Conservation (phyloP, 1,140 invertebrate genomes). For the Hydropsyche tenuis region DNA sequence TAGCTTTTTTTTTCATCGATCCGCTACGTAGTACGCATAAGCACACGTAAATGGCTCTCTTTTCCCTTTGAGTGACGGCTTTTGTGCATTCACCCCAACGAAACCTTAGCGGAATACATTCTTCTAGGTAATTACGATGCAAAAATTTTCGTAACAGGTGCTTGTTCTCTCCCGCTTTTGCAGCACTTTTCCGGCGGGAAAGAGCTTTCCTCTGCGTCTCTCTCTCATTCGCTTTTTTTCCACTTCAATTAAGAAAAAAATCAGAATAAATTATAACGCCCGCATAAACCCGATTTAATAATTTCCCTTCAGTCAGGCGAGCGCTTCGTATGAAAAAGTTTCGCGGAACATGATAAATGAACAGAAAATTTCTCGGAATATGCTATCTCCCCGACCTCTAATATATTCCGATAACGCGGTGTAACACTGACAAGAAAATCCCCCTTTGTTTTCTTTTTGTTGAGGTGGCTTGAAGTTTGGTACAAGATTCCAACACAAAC, state of each 20-base stretch:
- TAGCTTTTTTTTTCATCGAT: neutral
- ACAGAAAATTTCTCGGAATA: slow-evolving; percentile 22
- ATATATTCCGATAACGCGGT: slow-evolving; percentile 20
- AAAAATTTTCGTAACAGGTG: slow-evolving; percentile 49
- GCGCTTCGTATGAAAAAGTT: slow-evolving; percentile 37
- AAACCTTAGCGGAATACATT: slow-evolving; percentile 39
- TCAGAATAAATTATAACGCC: slow-evolving; percentile 45
- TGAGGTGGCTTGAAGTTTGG: slow-evolving; percentile 10
- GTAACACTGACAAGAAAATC: slow-evolving; percentile 27
- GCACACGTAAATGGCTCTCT: slow-evolving; percentile 43
- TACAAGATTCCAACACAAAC: neutral
- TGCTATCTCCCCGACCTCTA: slow-evolving; percentile 14
- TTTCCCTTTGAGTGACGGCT: slow-evolving; percentile 40
- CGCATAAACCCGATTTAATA: slow-evolving; percentile 40
- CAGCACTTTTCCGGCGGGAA: neutral
- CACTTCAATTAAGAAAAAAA: slow-evolving; percentile 42
- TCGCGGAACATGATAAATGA: slow-evolving; percentile 40
- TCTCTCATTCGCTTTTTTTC: slow-evolving; percentile 33
- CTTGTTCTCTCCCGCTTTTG: slow-evolving; percentile 39
- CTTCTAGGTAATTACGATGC: slow-evolving; percentile 48
- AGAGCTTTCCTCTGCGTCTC: neutral
- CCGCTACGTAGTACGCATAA: slow-evolving; percentile 34
- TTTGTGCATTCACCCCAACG: slow-evolving; percentile 41
- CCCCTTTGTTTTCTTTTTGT: slow-evolving; percentile 26
- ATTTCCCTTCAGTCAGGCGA: slow-evolving; percentile 42